phyloP scores from a whole-genome alignment of 2,113 vertebrate genomes.

The Callospermophilus lateralis region DNA sequence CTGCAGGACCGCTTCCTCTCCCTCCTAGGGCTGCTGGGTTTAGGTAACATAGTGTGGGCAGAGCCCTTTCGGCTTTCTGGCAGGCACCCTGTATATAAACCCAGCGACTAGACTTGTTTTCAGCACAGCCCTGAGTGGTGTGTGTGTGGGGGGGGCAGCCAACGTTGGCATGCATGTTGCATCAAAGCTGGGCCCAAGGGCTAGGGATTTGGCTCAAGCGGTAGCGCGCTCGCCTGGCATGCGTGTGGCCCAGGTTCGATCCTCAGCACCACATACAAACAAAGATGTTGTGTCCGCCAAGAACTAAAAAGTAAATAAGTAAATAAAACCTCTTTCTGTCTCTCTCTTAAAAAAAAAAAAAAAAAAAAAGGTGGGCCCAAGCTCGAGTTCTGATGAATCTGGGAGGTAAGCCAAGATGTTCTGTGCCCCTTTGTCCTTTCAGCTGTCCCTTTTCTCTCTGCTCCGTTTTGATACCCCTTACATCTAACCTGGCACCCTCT shows the following conservation, averaged over 20 bases:
- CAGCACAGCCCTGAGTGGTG: neutral
- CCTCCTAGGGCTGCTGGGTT: neutral
- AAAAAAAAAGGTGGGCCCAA: neutral
- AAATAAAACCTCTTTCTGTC: too few relatives aligned
- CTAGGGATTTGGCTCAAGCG: too few relatives aligned
- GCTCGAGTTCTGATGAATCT: neutral
- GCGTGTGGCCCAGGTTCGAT: too few relatives aligned
- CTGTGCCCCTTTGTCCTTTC: neutral
- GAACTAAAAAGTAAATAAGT: too few relatives aligned
- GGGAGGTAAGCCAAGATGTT: neutral
- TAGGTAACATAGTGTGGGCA: neutral
- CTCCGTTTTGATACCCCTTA: neutral
- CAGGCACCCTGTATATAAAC: fast-evolving
- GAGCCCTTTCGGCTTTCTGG: neutral
- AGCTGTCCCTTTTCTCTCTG: neutral
- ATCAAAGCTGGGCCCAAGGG: neutral
- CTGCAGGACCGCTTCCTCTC: neutral
- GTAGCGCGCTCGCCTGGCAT: too few relatives aligned
- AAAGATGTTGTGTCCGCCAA: too few relatives aligned
- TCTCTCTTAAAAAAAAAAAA: too few relatives aligned
- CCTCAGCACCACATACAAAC: too few relatives aligned
- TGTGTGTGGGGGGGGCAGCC: too few relatives aligned
- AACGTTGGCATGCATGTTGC: neutral
- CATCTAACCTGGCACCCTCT: neutral
- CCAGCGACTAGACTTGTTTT: fast-evolving